Conservation (phyloP, 2,888 invertebrate genomes). For the Rhopalosiphum nymphaeae region DNA sequence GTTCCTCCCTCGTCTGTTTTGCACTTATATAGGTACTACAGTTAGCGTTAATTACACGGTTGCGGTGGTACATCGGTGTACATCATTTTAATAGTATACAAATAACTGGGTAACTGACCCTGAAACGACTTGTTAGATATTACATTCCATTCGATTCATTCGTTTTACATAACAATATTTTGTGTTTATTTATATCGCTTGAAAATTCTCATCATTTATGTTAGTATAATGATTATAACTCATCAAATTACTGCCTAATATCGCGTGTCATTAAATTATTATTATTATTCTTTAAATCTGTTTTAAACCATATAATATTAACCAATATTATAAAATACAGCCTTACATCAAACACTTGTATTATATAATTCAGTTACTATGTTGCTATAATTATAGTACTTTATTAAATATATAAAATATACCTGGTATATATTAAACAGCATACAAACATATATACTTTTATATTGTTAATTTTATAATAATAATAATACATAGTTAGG, state of each 20-base stretch:
- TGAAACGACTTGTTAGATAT: not conserved
- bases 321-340: not conserved
- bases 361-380: not conserved
- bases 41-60: not conserved
- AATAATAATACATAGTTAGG: not conserved
- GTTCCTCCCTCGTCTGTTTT: not conserved
- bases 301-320: not conserved
- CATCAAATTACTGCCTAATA: not conserved
- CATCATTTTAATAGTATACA: not conserved
- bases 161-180: not conserved
- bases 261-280: not conserved
- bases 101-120: constrained; percentile 8
- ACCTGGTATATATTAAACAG: not conserved
- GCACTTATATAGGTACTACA: not conserved
- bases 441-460: not conserved
- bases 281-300: not conserved
- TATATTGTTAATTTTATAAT: not conserved
- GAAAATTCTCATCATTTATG: not conserved
- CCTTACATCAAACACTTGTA: not conserved
- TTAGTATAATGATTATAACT: not conserved
- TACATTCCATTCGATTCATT: not conserved
- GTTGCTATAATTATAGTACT: not conserved
- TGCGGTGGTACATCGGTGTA: not conserved
- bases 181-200: not conserved
- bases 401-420: not conserved